Conservation (phyloP, 2,113 vertebrate genomes). For the Zosterops lateralis region DNA sequence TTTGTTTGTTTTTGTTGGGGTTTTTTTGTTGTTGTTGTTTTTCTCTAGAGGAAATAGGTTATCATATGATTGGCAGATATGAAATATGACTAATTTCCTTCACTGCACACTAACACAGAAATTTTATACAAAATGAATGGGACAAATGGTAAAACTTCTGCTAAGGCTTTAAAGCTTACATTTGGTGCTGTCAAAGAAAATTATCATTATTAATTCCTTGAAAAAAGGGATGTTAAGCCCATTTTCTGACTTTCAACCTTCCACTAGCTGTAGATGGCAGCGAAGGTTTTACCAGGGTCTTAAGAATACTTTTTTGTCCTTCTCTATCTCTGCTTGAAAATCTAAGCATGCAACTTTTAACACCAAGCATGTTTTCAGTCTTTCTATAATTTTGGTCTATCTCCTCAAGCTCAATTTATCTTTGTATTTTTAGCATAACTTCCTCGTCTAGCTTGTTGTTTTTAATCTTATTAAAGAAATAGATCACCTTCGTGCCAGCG, state of each 20-base stretch:
- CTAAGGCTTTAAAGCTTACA: background rate
- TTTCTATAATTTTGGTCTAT: background rate
- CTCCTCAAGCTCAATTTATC: background rate
- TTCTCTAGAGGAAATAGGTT: background rate
- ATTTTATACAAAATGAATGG: background rate
- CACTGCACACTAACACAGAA: background rate
- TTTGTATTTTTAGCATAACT: background rate
- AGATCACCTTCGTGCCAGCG: background rate
- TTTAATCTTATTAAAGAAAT: background rate
- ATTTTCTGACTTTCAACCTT: background rate
- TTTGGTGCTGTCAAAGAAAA: background rate
- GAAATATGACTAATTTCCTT: background rate
- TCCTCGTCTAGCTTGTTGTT: background rate
- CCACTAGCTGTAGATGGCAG: background rate
- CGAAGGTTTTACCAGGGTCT: background rate
- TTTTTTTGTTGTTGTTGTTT: background rate
- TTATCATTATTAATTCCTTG: background rate
- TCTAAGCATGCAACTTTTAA: background rate
- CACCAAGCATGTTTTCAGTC: background rate
- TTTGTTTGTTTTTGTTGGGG: too few relatives aligned
- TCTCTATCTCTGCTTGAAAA: background rate
- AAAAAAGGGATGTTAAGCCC: background rate
- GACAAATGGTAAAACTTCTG: background rate
- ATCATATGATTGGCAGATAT: background rate
- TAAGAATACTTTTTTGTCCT: background rate